Conservation (phyloP, 1,140 invertebrate species). For the Heliconius melpomene region DNA sequence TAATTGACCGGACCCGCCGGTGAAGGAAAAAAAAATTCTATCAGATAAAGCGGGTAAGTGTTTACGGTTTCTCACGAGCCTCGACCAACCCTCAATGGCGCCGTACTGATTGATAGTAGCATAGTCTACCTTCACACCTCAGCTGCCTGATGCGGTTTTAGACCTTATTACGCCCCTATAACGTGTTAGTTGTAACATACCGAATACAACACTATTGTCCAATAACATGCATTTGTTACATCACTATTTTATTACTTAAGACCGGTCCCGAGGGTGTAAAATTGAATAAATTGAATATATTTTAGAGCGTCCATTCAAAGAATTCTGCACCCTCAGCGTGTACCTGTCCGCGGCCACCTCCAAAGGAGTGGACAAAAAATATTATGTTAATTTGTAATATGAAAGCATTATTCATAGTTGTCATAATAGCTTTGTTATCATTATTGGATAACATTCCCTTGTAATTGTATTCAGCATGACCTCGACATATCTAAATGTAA, state of each 20-base stretch:
- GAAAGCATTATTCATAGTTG: conserved; percentile 74
- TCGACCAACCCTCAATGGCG: conserved; percentile 78
- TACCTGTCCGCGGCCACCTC: conserved; percentile 78
- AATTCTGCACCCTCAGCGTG: conserved; percentile 79
- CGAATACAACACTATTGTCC: conserved; percentile 31
- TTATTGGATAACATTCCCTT: conserved; percentile 72
- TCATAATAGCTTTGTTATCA: conserved; percentile 79
- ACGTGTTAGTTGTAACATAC: conserved; percentile 29
- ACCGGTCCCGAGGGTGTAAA: conserved; percentile 31
- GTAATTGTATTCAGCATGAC: conserved; percentile 59
- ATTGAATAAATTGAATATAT: conserved; percentile 16
- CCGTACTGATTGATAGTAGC: conserved; percentile 79
- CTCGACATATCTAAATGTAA: conserved; percentile 45
- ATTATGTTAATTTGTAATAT: conserved; percentile 79
- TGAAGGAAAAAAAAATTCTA: conserved; percentile 69
- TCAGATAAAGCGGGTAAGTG: conserved; percentile 79
- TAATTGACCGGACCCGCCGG: conserved; percentile 77
- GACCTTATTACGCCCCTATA: conserved; percentile 42
- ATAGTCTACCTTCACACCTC: conserved; percentile 67
- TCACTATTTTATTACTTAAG: conserved; percentile 45
- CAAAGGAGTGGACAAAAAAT: conserved; percentile 76
- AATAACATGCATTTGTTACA: conserved; percentile 15
- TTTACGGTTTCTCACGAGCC: conserved; percentile 79
- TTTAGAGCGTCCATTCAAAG: conserved; percentile 72
- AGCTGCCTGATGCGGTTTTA: conserved; percentile 37